phyloP scores from a whole-genome alignment of 2,113 vertebrate species.

The Notothenia rossii region DNA sequence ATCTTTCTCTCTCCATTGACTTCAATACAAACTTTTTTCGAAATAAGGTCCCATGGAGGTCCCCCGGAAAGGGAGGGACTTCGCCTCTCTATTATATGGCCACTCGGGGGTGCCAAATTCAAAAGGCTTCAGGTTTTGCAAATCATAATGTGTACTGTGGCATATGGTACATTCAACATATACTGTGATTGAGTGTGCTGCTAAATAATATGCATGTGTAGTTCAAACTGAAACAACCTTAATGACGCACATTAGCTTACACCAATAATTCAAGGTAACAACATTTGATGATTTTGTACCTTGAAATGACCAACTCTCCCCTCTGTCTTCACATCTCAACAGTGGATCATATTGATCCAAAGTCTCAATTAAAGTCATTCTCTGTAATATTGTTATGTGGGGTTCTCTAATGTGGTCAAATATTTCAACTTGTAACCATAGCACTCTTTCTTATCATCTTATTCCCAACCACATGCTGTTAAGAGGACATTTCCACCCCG shows the following conservation, averaged over 20 bases:
- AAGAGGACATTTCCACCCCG: background rate
- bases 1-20: too few relatives aligned
- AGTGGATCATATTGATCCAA: background rate
- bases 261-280: background rate
- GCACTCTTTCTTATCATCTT: background rate
- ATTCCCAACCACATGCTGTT: background rate
- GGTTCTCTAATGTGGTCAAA: background rate
- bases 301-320: background rate
- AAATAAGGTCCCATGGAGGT: too few relatives aligned
- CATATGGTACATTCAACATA: background rate
- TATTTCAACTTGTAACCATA: background rate
- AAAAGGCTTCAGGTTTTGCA: background rate
- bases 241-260: background rate
- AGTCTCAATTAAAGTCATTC: background rate
- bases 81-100: background rate
- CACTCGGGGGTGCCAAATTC: conserved; percentile 26
- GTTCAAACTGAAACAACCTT: background rate
- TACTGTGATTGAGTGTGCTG: background rate
- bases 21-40: too few relatives aligned
- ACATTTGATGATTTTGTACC: background rate
- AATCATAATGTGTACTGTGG: background rate
- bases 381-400: background rate
- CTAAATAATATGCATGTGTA: background rate
- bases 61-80: too few relatives aligned
- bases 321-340: background rate